Evolutionary conservation across 2,888 invertebrate species (phyloP), one percentile per base, ranked within the genome.

Genomic region (Phragmatobia fuliginosa): DNA sequence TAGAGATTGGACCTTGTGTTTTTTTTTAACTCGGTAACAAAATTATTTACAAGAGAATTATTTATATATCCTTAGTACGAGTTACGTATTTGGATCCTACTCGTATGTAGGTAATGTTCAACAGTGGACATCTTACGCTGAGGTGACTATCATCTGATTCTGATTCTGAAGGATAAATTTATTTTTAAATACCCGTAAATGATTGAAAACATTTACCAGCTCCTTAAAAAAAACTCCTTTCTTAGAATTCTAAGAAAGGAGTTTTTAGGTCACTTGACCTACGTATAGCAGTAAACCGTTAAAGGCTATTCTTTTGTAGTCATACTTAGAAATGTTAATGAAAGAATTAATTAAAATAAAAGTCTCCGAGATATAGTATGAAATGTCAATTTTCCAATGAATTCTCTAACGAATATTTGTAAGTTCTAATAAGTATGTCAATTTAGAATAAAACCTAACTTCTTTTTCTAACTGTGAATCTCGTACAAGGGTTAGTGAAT

Each of bases 1-100:
- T 84, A 87, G 83, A 85, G 78, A 85, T 90, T 91, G 88, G 89
- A 91, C 90, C 89, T 87, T 89, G 16, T 16, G 69, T 68, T 72
- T 75, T 60, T 75, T 74, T 63, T 73, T 78, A 82, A 78, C 72
- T 73, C 68, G 75, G 71, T 71, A 71, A 73, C 78, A 79, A 81
- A 76, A 71, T 75, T 76, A 81, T 75, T 72, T 81, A 80, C 84
- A 85, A 64, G 74, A 70, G 68, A 72, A 38, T 70, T 65, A 36
- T 21, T 66, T 38, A 31, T 70, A n/a, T 56, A 56, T 31, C 59
- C 56, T 56, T 56, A 56, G 28, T 56, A 56, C 56, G 56, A 56
- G 56, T 56, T 56, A 56, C 56, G 28, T 16, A 49, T 56, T 65
- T 64, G n/a, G 7, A 49, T 25, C 7, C 18, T n/a, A n/a, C n/a